phyloP scores from a whole-genome alignment of 2,888 invertebrate genomes.

The Lochmaea capreae region DNA sequence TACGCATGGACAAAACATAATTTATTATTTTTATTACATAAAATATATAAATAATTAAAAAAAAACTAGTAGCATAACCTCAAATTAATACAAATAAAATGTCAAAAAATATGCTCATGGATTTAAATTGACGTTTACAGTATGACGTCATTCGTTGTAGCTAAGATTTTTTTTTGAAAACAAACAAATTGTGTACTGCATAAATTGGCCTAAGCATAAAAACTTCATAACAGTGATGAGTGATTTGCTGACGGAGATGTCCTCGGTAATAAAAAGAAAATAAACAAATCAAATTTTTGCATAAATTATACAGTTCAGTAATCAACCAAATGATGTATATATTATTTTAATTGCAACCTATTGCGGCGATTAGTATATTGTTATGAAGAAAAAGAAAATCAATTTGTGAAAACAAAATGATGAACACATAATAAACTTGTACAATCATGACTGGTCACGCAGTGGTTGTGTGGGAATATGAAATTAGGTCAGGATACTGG shows the following conservation, averaged over 20 bases:
- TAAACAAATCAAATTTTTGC: slow-evolving; percentile 25
- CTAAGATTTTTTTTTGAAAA: no score
- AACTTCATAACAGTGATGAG: neutral
- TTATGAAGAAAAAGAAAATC: neutral
- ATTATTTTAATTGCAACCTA: neutral
- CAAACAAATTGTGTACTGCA: no score
- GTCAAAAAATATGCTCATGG: neutral
- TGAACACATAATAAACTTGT: slow-evolving; percentile 15
- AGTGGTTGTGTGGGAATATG: slow-evolving; percentile 87
- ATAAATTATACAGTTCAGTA: slow-evolving; percentile 9
- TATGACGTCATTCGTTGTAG: neutral
- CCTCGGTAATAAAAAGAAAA: slow-evolving; percentile 21
- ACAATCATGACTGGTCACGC: slow-evolving; percentile 73
- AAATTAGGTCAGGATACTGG: slow-evolving; percentile 79
- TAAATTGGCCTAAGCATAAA: neutral
- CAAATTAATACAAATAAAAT: neutral
- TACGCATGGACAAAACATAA: slow-evolving; percentile 6
- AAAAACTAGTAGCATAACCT: slow-evolving; percentile 1
- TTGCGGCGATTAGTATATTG: neutral
- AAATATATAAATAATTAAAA: neutral
- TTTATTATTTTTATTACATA: slow-evolving; percentile 4
- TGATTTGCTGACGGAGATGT: slow-evolving; percentile 10
- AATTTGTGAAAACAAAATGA: slow-evolving; percentile 17
- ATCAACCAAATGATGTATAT: slow-evolving; percentile 1
- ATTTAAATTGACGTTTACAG: neutral